Conservation (phyloP, 2,797 vertebrate genomes). For the Euphonia xanthogaster region DNA sequence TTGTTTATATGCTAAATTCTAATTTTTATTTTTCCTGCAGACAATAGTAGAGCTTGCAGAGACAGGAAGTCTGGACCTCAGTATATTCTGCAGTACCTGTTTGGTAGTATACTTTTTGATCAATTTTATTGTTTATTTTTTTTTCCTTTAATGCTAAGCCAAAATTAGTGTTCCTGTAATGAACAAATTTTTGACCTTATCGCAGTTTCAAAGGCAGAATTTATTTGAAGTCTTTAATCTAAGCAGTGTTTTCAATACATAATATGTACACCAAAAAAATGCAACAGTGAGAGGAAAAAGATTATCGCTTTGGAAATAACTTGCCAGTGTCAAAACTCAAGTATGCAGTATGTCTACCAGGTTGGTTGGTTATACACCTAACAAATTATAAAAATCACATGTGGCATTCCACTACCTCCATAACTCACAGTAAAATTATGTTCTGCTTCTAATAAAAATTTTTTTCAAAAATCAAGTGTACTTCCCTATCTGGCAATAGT, state of each 20-base stretch:
- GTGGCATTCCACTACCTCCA: background rate
- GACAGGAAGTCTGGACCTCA: conserved; percentile 95
- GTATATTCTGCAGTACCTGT: conserved; percentile 99
- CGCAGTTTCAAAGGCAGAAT: background rate
- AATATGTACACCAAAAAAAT: background rate
- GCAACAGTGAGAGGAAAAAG: background rate
- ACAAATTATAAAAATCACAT: background rate
- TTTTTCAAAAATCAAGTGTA: background rate
- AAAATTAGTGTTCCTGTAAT: background rate
- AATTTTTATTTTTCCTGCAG: conserved; percentile 67
- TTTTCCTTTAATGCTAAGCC: background rate
- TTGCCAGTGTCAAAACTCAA: background rate
- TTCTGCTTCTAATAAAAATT: background rate
- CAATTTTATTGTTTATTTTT: background rate
- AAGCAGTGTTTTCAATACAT: background rate
- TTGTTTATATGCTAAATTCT: conserved; percentile 3
- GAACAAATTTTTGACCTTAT: background rate
- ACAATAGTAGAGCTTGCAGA: conserved; percentile 99
- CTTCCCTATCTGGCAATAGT: background rate
- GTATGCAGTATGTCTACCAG: background rate
- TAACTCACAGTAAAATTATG: background rate
- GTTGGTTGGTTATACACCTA: background rate
- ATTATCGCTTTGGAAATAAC: background rate
- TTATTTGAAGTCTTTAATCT: background rate
- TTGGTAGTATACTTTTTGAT: conserved; percentile 82